Evolutionary conservation across 1,140 invertebrate genomes (phyloP).

Genomic region (Olivierus martensii): DNA sequence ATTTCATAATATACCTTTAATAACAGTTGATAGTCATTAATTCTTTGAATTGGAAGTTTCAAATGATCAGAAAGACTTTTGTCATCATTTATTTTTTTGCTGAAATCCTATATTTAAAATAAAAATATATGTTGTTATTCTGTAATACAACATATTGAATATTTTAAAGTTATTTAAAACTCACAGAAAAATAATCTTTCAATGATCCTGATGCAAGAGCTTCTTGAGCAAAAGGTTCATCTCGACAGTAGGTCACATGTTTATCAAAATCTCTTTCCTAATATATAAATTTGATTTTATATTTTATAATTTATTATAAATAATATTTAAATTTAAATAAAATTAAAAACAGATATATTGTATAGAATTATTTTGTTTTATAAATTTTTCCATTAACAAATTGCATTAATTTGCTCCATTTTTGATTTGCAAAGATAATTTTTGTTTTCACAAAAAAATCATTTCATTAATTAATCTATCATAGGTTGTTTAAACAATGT

Average conservation of each 20-base stretch:
- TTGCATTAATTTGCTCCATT: too few species aligned
- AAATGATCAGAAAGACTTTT: conserved; percentile 77
- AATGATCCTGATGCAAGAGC: conserved; percentile 52
- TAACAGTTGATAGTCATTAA: conserved; percentile 92
- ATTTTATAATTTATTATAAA: too few species aligned
- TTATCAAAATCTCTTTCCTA: conserved; percentile 80
- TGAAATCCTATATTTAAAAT: conserved; percentile 49
- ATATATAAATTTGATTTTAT: neutral
- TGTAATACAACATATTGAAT: neutral
- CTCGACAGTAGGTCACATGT: conserved; percentile 74
- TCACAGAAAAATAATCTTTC: conserved; percentile 68
- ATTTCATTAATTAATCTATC: too few species aligned
- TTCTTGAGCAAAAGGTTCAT: conserved; percentile 68
- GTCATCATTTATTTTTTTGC: conserved; percentile 70
- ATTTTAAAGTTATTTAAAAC: conserved; percentile 17
- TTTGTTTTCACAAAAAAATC: too few species aligned
- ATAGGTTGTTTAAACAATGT: too few species aligned
- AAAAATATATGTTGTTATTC: neutral
- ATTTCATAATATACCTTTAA: conserved; percentile 88
- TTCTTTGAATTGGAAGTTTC: conserved; percentile 83
- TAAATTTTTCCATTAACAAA: too few species aligned
- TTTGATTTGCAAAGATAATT: too few species aligned
- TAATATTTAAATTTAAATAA: too few species aligned
- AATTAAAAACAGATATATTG: too few species aligned
- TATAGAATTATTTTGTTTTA: too few species aligned